Evolutionary conservation across 2,888 invertebrate species (phyloP), one percentile per base, ranked within the genome.

Genomic region (Nasonovia ribisnigri): DNA sequence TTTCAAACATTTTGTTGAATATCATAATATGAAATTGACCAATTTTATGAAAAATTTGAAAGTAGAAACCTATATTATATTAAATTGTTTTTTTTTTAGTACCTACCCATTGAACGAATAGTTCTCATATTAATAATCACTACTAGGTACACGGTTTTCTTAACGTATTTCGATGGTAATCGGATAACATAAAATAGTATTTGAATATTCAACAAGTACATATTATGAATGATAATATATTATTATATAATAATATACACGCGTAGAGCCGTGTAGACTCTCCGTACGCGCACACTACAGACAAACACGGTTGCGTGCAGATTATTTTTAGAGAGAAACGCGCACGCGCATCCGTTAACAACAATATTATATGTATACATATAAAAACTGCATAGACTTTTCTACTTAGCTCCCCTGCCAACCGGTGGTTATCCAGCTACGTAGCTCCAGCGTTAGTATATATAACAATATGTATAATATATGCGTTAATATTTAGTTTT

Each of bases 261-360:
- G 20, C 10, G 42, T 26, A 42, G 36, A 42, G 36, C 24, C 1
- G 24, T 13, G 84, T 57, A 84, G 13, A 48, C 43, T 11, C 43
- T 11, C 6, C 46, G 26, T 36, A 20, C 67, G 46, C 54, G 42
- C 91, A 36, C 54, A 57, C 54, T 57, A 36, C 57, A 36, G 11
- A 43, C 36, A 20, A 77, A 36, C 77, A 77, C 13, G 1, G 43
- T 60, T n/a, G 90, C 67, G 67, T 86, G 92, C 92, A n/a, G 92
- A 92, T 92, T 92, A 92, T 92, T 92, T 92, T 92, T 92, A 92
- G 92, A 92, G 92, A 77, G 88, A 88, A 88, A 92, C 92, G 67
- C 51, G 54, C 77, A 36, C 36, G 91, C 84, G 84, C 90, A 90
- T 77, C 77, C 77, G 90, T 36, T 36, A 77, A 77, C 77, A 77